Evolutionary conservation across 2,113 vertebrate genomes (phyloP).

Genomic region (Chloropsis cyanopogon): DNA sequence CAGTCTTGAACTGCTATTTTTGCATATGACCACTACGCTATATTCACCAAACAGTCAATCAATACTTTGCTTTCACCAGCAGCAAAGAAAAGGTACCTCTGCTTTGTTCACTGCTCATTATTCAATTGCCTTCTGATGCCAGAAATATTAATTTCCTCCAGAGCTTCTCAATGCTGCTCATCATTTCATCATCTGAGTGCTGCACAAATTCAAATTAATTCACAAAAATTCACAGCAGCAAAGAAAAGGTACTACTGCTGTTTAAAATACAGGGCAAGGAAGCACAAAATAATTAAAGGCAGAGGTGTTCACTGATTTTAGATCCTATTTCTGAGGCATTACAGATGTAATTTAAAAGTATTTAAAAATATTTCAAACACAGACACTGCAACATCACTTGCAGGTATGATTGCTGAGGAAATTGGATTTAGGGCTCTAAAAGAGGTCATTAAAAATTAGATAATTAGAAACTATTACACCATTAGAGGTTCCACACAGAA

Average conservation of each 20-base stretch:
- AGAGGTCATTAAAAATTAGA: background rate
- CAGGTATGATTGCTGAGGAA: background rate
- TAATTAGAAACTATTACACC: background rate
- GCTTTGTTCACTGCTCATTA: background rate
- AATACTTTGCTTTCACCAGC: constrained; percentile 7
- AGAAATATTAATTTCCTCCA: constrained; percentile 21
- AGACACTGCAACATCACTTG: background rate
- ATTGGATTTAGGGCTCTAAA: background rate
- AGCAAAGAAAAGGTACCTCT: too few species aligned
- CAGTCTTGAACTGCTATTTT: background rate
- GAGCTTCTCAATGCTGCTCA: background rate
- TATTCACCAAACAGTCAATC: background rate
- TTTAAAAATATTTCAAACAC: background rate
- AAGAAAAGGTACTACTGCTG: background rate
- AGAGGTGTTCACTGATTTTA: background rate
- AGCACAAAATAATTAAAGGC: background rate
- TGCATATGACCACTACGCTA: background rate
- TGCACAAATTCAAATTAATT: background rate
- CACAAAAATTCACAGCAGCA: background rate
- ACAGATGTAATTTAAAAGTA: background rate
- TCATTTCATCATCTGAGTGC: background rate
- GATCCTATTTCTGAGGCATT: background rate
- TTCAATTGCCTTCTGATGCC: background rate
- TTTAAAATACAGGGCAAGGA: background rate
- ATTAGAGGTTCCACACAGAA: background rate